Base-by-base conservation (phyloP, 2,888 invertebrate species). In the Lydus trimaculatus region DNA sequence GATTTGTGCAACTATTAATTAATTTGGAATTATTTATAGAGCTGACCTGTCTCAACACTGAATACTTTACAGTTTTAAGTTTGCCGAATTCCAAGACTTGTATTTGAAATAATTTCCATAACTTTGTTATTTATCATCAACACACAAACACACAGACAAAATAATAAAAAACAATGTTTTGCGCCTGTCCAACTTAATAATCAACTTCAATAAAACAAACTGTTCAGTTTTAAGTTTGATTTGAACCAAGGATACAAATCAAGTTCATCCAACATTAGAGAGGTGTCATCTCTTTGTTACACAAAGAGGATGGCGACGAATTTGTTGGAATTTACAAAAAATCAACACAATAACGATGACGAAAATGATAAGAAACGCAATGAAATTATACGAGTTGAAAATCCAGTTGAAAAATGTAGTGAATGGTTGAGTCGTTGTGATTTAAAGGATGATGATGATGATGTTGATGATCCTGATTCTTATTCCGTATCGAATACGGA, bases 401-500 rank as follows among this genome's bases (percentile, higher is more conserved):
- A 64, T 64, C 7, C 31, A 0, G 36, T 56, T 36, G 61, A 39
- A n/a, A 67, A 67, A 61, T 67, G 67, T 36, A 67, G 67, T 61
- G 7, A 64, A 11, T 67, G 67, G 67, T 39, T 67, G 43, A 60
- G 60, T 28, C 56, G 58, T 31, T 67, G 62, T 23, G 58, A 59
- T 36, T 13, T 67, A 1, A 61, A 67, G 31, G 58, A 25, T 58
- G 13, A 23, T 23, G 58, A 39, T 64, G 52, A 64, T 9, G 56
- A 63, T n/a, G 48, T 23, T 9, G 56, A 63, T n/a, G 48, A 28
- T n/a, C n/a, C n/a, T 39, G 72, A 72, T 25, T 36, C 20, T 61
- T 48, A 28, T 36, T 71, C 71, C 0, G 62, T 66, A 36, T 63
- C 48, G 33, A 68, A 67, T 2, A 65, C 67, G 5, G 63, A 68